Conservation (phyloP, 2,888 invertebrate genomes). For the Fragum sueziense region DNA sequence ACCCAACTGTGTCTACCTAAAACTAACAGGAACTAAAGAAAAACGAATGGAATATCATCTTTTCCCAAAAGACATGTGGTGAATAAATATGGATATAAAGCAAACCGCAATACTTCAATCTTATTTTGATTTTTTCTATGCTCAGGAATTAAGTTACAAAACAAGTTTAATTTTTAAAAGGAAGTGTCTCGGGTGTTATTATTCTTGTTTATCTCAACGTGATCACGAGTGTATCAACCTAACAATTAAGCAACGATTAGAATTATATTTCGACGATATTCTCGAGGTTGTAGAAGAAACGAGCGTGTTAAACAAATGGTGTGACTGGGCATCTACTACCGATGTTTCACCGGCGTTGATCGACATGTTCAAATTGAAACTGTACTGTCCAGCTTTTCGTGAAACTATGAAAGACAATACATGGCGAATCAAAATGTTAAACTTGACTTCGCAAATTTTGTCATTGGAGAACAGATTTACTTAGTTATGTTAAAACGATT, state of each 20-base stretch:
- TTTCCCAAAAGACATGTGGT: neutral
- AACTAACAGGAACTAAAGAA: constrained; percentile 28
- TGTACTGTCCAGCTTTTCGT: constrained; percentile 34
- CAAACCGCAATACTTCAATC: constrained; percentile 38
- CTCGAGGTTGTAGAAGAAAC: constrained; percentile 32
- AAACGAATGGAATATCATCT: neutral
- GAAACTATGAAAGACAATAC: constrained; percentile 38
- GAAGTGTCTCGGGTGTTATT: constrained; percentile 40
- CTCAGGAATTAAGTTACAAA: constrained; percentile 29
- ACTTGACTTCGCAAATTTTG: constrained; percentile 26
- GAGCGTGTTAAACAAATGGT: constrained; percentile 29
- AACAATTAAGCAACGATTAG: constrained; percentile 25
- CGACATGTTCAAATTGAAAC: constrained; percentile 37
- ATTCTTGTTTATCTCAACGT: constrained; percentile 29
- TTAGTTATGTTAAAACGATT: no score
- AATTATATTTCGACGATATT: constrained; percentile 47
- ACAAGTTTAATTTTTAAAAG: constrained; percentile 29
- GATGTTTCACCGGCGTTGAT: constrained; percentile 16
- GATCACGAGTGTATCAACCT: constrained; percentile 37
- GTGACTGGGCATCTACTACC: constrained; percentile 16
- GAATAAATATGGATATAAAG: constrained; percentile 29
- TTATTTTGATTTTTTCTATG: constrained; percentile 50
- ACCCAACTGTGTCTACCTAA: constrained; percentile 34
- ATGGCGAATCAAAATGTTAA: constrained; percentile 40
- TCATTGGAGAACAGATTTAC: constrained; percentile 26